Base-by-base conservation (phyloP, 23 tunicate species). In the Halocynthia roretzi region DNA sequence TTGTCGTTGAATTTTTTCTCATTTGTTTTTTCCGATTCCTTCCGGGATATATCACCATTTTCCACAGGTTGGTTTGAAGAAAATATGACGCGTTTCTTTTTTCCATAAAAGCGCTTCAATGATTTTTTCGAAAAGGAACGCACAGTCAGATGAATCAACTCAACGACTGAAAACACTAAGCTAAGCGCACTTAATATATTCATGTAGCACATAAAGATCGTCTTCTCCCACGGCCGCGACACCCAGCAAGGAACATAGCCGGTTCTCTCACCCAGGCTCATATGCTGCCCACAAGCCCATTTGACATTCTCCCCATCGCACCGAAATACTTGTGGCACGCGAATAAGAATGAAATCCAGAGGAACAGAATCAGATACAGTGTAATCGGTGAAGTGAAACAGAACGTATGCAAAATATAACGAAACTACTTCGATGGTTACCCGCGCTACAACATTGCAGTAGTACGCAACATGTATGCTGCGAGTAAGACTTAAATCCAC, bases 211-310 rank as follows among this genome's bases (percentile, higher is more conserved):
- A 80, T 79, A 51, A 93, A 86, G 51, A 93, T 93, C 6, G 98
- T 93, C 74, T 93, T 93, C 75, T 93, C 98, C 98, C 98, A 93
- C 0, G 98, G 98, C 56, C 98, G 58, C 0, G 93, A 86, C 44
- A 93, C 98, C 98, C 98, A 93, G 72, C 98, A 93, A 12, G 98
- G 98, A 53, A 93, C 83, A 44, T 88, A 88, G 18, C 88, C 86
- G 17, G 86, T 72, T 18, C 8, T 14, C 54, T 83, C 80, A 6
- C 95, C 95, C 21, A 86, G 84, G 53, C 64, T 53, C 84, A 88
- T 67, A 68, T 88, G 95, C 60, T 88, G 95, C 50, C 77, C 71
- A 49, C 95, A 88, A 65, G 95, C 95, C 95, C 95, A 88, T 9
- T 86, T 53, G 6, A 88, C 87, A 17, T 76, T 66, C 52, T 83